Evolutionary conservation across 2,113 vertebrate species (phyloP), one percentile per base, ranked within the genome.

Genomic region (Pachyramphus minor): DNA sequence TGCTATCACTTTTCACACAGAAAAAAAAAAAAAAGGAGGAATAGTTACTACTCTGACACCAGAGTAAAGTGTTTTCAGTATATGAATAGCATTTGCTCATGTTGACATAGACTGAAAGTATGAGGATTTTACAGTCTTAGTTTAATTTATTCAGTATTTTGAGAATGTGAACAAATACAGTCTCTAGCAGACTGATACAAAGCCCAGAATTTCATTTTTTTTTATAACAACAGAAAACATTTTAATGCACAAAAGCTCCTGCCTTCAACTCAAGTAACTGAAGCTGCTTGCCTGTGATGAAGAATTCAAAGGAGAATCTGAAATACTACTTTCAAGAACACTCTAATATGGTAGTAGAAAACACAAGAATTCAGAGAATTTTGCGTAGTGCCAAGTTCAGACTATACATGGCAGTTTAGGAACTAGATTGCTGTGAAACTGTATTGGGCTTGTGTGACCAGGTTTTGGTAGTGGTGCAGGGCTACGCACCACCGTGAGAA

Each of bases 61-160:
- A 41, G 58, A 60, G 15, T 37, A 13, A 71, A 72, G 17, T 33
- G 15, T 21, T 96, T 52, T 63, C 35, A 45, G 55, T 9, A 55
- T 14, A 39, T 24, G 27, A 86, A 62, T 1, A 86, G 27, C 31
- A 63, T 74, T 90, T 92, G 71, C 50, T 71, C 55, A 41, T n/a
- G 12, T 59, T 92, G 63, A 69, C 44, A 64, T 2, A 66, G 44
- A 79, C 27, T 50, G 20, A 62, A 81, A 71, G 7, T 14, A 58
- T 8, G 1, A 71, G 30, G 19, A 81, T 67, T 92, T 92, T 18
- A 66, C 28, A 27, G 53, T 66, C 82, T 60, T 52, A 62, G 31
- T 44, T 87, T 44, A 44, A 15, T 80, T 95, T 84, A 67, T 45
- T 74, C 64, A 47, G 27, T 37, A 80, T 85, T 90, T 63, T 41